These are phyloP conservation scores for Epinephelus coioides DNA, from an alignment of 2,797 vertebrate species.

Conservation along the genomic window DNA sequence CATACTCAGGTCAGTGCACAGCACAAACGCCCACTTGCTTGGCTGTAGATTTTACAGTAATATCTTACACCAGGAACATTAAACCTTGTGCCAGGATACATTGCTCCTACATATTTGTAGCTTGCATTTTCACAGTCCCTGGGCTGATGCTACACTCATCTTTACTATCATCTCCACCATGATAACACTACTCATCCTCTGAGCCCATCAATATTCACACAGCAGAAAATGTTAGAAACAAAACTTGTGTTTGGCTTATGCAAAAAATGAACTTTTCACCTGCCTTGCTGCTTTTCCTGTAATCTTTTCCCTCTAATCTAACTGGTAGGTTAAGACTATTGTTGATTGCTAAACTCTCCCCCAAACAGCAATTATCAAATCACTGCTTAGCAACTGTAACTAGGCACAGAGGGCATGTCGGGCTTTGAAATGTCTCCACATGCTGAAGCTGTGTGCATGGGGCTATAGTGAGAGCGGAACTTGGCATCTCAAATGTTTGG, in stretches of 20 bases:
- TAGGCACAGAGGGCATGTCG: not conserved
- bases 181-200: not conserved
- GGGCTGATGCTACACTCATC: not conserved
- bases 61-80: constrained; percentile 17
- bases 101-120: constrained; percentile 10
- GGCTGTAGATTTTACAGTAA: constrained; percentile 30
- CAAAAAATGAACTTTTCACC: constrained; percentile 1
- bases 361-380: not conserved
- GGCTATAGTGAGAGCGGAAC: not conserved
- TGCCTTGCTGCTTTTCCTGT: not conserved
- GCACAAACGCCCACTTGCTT: constrained; percentile 24
- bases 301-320: not conserved
- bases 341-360: not conserved
- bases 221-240: not conserved
- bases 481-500: not conserved
- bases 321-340: not conserved
- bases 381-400: not conserved
- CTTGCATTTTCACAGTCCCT: not conserved
- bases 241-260: not conserved
- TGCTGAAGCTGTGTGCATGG: not conserved
- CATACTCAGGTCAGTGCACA: constrained; percentile 21
- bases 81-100: not conserved
- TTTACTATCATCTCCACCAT: not conserved
- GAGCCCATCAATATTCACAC: not conserved
- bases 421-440: not conserved